Evolutionary conservation across 2,797 vertebrate genomes (phyloP).

Genomic region (Ficedula albicollis): DNA sequence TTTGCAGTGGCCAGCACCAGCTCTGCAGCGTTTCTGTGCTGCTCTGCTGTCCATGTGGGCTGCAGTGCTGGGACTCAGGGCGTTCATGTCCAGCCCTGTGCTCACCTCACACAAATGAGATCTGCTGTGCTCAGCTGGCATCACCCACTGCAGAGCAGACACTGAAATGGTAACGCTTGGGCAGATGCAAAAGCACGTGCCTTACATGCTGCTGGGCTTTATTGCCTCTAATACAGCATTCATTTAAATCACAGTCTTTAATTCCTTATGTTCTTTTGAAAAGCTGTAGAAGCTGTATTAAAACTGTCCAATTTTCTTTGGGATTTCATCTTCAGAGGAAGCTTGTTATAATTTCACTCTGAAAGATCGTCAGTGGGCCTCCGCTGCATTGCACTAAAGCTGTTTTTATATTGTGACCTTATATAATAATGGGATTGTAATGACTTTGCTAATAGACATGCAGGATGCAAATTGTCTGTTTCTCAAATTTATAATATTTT

Average conservation of each 20-base stretch:
- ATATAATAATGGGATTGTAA: neutral
- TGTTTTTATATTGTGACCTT: neutral
- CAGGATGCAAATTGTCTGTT: neutral
- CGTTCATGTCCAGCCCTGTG: rapidly evolving
- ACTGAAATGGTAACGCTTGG: neutral
- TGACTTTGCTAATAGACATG: constrained; percentile 1
- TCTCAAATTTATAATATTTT: neutral
- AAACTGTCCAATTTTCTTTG: neutral
- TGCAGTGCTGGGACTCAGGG: neutral
- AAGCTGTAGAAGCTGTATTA: neutral
- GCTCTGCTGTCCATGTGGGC: rapidly evolving
- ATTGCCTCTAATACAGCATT: neutral
- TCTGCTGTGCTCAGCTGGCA: neutral
- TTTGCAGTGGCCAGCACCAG: neutral
- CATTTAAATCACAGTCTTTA: neutral
- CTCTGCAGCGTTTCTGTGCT: neutral
- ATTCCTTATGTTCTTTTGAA: neutral
- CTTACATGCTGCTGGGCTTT: neutral
- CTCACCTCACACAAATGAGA: neutral
- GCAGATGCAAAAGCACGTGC: neutral
- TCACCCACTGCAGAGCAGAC: neutral
- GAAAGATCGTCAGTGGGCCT: neutral
- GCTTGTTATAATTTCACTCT: neutral
- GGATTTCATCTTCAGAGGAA: neutral
- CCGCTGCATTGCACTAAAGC: neutral